Percentiles rank a stretch among this genome's conserved stretches.
These are phyloP conservation scores for Dunckerocampus dactyliophorus DNA, from an alignment of 2,113 vertebrate genomes.

Conservation along the genomic window DNA sequence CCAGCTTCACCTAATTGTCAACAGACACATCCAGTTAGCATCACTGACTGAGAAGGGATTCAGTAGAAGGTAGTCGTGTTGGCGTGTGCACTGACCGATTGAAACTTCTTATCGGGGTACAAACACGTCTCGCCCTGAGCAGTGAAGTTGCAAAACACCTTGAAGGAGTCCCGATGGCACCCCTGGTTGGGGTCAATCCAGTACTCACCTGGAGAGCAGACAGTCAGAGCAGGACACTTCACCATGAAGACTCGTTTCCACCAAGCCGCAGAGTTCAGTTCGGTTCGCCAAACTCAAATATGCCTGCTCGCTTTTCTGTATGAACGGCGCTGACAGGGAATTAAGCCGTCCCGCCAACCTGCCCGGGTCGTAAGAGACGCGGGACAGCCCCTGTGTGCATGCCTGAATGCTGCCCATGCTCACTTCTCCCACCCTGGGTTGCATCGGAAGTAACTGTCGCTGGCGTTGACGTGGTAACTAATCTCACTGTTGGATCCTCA, in stretches of 20 bases:
- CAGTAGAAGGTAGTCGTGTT: background rate
- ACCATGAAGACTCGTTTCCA: background rate
- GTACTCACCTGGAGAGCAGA: conserved; percentile 82
- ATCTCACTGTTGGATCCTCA: no score
- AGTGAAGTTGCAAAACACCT: conserved; percentile 97
- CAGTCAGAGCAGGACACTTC: background rate
- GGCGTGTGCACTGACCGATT: conserved; percentile 80
- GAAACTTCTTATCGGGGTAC: conserved; percentile 91
- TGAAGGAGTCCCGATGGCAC: conserved; percentile 93
- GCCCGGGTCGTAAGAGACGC: no score
- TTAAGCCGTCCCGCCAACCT: no score
- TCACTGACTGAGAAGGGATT: background rate
- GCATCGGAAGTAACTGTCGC: no score
- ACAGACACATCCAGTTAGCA: conserved; percentile 35
- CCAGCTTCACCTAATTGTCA: conserved; percentile 85
- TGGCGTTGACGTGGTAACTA: no score
- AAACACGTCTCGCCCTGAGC: conserved; percentile 91
- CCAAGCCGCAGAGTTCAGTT: background rate
- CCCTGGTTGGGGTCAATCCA: conserved; percentile 99
- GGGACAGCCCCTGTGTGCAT: no score
- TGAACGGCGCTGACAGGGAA: no score
- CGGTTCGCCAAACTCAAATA: no score
- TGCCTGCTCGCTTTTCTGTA: no score
- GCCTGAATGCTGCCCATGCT: no score
- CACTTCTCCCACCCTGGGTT: no score